Percentiles rank a stretch among this genome's conserved stretches.
Conservation (phyloP, 2,113 vertebrate genomes). For the Cromileptes altivelis region DNA sequence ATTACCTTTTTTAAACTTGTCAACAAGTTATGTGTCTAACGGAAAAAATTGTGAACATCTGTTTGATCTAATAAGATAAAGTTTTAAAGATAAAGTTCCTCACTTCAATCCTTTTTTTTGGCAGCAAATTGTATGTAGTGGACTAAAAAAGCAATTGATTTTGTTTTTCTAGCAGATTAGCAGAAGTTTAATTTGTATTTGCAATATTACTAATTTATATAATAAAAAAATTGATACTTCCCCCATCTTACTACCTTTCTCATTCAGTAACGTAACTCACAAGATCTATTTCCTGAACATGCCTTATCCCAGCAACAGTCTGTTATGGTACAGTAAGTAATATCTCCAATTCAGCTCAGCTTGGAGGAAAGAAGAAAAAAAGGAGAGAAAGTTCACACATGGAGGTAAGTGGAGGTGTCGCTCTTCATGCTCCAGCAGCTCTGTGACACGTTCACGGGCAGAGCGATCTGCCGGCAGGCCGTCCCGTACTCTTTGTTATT, state of each 20-base stretch:
- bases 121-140: too few species aligned
- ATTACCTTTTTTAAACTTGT: too few species aligned
- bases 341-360: neutral
- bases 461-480: constrained; percentile 29
- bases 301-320: constrained; percentile 52
- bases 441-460: constrained; percentile 44
- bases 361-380: constrained; percentile 3
- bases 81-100: too few species aligned
- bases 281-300: constrained; percentile 31
- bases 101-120: too few species aligned
- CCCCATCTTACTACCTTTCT: neutral
- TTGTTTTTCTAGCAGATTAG: too few species aligned
- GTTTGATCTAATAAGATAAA: too few species aligned
- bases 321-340: constrained; percentile 33
- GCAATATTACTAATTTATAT: too few species aligned
- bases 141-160: too few species aligned
- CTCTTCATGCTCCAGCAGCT: constrained; percentile 60
- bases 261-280: neutral
- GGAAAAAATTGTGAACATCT: too few species aligned
- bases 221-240: too few species aligned
- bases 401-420: constrained; percentile 79
- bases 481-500: constrained; percentile 89
- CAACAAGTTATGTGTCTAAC: too few species aligned
- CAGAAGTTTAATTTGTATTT: too few species aligned
- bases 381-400: constrained; percentile 69